A percentile compares a stretch with the other conserved stretches of the same genome.
Evolutionary conservation across 1,140 invertebrate genomes (phyloP).

Genomic region (Stegodyphus mimosarum): DNA sequence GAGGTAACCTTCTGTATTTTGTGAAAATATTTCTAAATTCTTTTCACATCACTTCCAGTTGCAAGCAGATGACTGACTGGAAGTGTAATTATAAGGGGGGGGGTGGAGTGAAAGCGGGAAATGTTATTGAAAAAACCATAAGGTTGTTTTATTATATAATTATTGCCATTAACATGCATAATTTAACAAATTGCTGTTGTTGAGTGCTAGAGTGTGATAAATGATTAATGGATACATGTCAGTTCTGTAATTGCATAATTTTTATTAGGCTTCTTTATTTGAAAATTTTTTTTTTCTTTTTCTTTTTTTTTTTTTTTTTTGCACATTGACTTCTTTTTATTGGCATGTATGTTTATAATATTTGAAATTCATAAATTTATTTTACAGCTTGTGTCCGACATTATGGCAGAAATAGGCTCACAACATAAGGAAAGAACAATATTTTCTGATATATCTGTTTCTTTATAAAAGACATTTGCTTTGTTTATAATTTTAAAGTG

Average conservation of each 20-base stretch:
- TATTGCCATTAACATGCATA: no score
- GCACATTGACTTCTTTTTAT: neutral
- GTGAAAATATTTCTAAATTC: no score
- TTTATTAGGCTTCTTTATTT: neutral
- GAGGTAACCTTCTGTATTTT: no score
- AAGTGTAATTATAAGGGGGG: no score
- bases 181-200: no score
- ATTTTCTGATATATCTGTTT: constrained; percentile 39
- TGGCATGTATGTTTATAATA: neutral
- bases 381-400: constrained; percentile 56
- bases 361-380: constrained; percentile 10
- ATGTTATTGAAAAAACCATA: no score
- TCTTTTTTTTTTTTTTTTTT: neutral
- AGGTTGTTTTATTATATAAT: no score
- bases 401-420: constrained; percentile 64
- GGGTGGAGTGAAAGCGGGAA: no score
- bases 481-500: no score
- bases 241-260: neutral
- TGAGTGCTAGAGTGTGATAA: neutral
- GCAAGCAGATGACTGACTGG: no score
- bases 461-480: constrained; percentile 4
- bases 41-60: no score
- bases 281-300: neutral
- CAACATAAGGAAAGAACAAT: constrained; percentile 48
- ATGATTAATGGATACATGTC: neutral